Evolutionary conservation across 1,140 invertebrate species (phyloP), one percentile per base, ranked within the genome.

Genomic region (Lordiphosa collinella): DNA sequence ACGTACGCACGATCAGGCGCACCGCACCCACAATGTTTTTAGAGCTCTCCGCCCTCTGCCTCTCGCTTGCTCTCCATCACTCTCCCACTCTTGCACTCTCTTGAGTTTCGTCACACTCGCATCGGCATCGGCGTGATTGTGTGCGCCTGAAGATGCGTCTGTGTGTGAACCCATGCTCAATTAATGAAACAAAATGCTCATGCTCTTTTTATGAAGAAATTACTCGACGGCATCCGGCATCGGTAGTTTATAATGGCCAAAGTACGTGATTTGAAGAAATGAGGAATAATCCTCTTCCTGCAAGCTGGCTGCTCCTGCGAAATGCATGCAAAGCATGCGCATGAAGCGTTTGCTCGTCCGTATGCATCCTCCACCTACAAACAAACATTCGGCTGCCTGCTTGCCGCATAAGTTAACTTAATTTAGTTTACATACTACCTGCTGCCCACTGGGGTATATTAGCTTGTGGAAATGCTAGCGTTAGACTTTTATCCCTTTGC

Each of bases 21-120:
- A 68, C 68, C 68, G 68, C 68, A 68, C 68, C 68, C 68, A 71
- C 68, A 68, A 54, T 68, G 35, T 22, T 14, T 52, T 41, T 43
- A 34, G 34, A 47, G n/a, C 32, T 29, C 50, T 67, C 64, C 46
- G 34, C 34, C 9, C 32, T 29, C 46, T 67, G 53, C 49, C 22
- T 54, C 47, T 54, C 12, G 32, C 4, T 61, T 11, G 9, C 50
- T 11, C 6, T 58, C 12, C 56, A 44, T 44, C 13, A 10, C 32
- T n/a, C 18, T 44, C 7, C 25, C 47, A n/a, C 31, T 32, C 59
- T n/a, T 22, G 22, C 50, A 40, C 22, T 35, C 35, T 12, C 22
- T 52, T 36, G 11, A 49, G 60, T n/a, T 5, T 67, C 18, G 25
- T 49, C 10, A 13, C 35, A 31, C 11, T 46, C 43, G 11, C 25